phyloP scores from a whole-genome alignment of 2,797 vertebrate species.

The Helostoma temminkii region DNA sequence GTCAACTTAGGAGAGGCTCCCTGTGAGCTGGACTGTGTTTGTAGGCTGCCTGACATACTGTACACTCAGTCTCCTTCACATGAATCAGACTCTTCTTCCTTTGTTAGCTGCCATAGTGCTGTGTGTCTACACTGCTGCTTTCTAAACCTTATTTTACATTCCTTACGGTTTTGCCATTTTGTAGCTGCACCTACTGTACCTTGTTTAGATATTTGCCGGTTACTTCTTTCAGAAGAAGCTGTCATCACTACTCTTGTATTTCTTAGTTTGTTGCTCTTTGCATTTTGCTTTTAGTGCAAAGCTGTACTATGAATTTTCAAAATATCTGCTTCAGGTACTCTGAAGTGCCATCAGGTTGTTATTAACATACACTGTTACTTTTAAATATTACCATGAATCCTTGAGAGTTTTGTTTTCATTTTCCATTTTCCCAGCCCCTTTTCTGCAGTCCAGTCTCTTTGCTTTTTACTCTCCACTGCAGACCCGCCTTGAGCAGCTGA shows the following conservation, averaged over 20 bases:
- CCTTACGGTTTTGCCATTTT: constrained; percentile 1
- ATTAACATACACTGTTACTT: not conserved
- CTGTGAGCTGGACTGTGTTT: constrained; percentile 60
- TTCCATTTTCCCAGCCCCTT: constrained; percentile 34
- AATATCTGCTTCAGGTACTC: constrained; percentile 11
- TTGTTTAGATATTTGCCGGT: constrained; percentile 24
- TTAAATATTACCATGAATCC: constrained; percentile 1
- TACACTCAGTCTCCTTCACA: constrained; percentile 46
- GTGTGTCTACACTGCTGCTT: constrained; percentile 1
- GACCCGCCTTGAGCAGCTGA: constrained; percentile 68
- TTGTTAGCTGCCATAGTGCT: not conserved
- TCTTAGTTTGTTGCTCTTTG: constrained; percentile 8
- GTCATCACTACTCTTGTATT: not conserved
- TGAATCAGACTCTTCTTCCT: constrained; percentile 42
- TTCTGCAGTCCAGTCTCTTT: constrained; percentile 53
- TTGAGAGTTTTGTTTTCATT: constrained; percentile 7
- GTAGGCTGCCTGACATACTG: constrained; percentile 59
- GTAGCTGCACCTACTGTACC: not conserved
- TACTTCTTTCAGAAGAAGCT: constrained; percentile 20
- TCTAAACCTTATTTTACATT: constrained; percentile 15
- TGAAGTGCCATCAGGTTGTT: constrained; percentile 6
- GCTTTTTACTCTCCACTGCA: constrained; percentile 53
- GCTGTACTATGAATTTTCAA: not conserved
- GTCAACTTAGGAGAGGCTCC: constrained; percentile 51
- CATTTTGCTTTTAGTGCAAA: constrained; percentile 29